phyloP scores from a whole-genome alignment of 2,888 invertebrate genomes.

The Tanaodytes sp. region DNA sequence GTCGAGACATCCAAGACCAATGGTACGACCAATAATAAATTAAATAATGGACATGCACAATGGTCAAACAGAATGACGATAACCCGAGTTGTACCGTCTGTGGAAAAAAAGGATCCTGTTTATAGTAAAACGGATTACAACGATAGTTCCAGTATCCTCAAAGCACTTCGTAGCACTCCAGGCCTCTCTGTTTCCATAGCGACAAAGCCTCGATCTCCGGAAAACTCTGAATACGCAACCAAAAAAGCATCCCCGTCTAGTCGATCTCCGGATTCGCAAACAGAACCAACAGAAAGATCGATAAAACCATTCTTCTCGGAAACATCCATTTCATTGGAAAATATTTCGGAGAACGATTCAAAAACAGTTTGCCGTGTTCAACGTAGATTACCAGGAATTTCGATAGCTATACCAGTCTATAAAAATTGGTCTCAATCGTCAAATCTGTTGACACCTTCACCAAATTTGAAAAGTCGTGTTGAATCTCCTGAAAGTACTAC shows the following conservation, averaged over 20 bases:
- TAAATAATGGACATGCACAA: slow-evolving; percentile 26
- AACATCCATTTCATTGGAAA: slow-evolving; percentile 30
- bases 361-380: slow-evolving; percentile 22
- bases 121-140: slow-evolving; percentile 54
- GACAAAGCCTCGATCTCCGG: slow-evolving; percentile 58
- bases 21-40: slow-evolving; percentile 15
- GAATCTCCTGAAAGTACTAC: slow-evolving; percentile 65
- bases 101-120: slow-evolving; percentile 33
- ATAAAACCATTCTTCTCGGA: slow-evolving; percentile 37
- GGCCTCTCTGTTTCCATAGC: slow-evolving; percentile 67
- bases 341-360: slow-evolving; percentile 17
- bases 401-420: slow-evolving; percentile 62
- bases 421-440: slow-evolving; percentile 53
- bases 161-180: slow-evolving; percentile 66
- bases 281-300: slow-evolving; percentile 60
- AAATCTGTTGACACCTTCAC: slow-evolving; percentile 41
- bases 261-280: slow-evolving; percentile 64
- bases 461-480: slow-evolving; percentile 55
- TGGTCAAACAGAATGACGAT: slow-evolving; percentile 35
- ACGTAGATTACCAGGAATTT: slow-evolving; percentile 59
- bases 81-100: slow-evolving; percentile 31
- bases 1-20: slow-evolving; percentile 1
- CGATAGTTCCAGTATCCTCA: slow-evolving; percentile 66
- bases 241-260: slow-evolving; percentile 59
- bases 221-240: slow-evolving; percentile 47